Conservation (phyloP, 2,113 vertebrate genomes). For the Phylloscopus whistleri region DNA sequence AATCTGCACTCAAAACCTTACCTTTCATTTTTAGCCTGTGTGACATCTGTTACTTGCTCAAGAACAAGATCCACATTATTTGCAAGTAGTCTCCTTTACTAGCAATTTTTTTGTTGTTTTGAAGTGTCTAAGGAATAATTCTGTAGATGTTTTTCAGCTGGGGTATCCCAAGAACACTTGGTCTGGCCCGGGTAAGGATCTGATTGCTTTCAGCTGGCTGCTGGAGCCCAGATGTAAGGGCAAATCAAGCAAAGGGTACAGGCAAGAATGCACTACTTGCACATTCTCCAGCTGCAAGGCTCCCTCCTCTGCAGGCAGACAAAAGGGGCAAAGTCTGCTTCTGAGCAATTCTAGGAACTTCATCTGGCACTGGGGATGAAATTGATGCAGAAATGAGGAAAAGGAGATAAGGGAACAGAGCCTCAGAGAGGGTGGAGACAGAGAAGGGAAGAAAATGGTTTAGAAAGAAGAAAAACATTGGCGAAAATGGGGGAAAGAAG, state of each 20-base stretch:
- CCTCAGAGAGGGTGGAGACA: not conserved
- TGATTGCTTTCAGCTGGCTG: not conserved
- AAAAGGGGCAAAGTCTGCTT: conserved; percentile 28
- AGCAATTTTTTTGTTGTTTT: not conserved
- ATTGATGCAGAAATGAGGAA: not conserved
- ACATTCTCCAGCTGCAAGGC: conserved; percentile 43
- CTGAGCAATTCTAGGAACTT: conserved; percentile 6
- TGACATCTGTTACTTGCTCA: not conserved
- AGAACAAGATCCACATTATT: fast-evolving
- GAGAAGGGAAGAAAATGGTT: not conserved
- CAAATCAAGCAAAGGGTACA: not conserved
- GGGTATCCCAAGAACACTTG: not conserved
- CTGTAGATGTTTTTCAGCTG: not conserved
- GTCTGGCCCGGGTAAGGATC: not conserved
- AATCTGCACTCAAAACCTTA: not conserved
- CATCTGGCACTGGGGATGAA: not conserved
- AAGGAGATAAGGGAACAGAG: not conserved
- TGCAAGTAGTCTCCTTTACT: not conserved
- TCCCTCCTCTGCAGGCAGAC: conserved; percentile 52
- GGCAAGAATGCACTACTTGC: conserved; percentile 23
- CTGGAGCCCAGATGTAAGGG: not conserved
- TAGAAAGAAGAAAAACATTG: not conserved
- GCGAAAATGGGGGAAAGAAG: conserved; percentile 38
- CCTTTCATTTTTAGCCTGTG: not conserved
- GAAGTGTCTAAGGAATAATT: not conserved